Conservation (phyloP, 2,113 vertebrate species). For the Leptobrachium leishanense region DNA sequence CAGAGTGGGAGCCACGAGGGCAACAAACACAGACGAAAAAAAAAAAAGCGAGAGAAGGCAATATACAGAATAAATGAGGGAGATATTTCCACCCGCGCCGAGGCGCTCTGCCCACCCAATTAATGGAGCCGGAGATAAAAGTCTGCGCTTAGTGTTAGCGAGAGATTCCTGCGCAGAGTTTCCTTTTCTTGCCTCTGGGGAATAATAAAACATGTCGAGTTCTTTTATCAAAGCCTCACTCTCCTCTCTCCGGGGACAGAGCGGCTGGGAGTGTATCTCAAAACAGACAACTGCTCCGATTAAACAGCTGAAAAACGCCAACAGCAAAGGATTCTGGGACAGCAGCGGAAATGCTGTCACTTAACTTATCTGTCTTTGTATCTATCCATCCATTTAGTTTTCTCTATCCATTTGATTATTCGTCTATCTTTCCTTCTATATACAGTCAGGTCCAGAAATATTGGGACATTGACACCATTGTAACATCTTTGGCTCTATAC, state of each 20-base stretch:
- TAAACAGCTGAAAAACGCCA: slow-evolving; percentile 9
- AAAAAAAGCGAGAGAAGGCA: too few relatives aligned
- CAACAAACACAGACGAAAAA: too few relatives aligned
- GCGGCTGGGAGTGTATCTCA: slow-evolving; percentile 13
- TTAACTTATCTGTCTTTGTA: neutral
- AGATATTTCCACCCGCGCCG: neutral
- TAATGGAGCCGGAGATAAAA: slow-evolving; percentile 31
- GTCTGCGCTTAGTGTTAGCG: slow-evolving; percentile 25
- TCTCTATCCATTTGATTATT: too few relatives aligned
- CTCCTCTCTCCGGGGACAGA: slow-evolving; percentile 7
- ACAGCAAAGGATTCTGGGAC: neutral
- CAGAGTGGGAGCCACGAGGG: too few relatives aligned
- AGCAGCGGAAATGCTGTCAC: neutral
- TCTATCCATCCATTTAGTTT: too few relatives aligned
- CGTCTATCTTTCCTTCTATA: too few relatives aligned
- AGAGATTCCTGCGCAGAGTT: slow-evolving; percentile 39
- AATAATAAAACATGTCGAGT: slow-evolving; percentile 41
- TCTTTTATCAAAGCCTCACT: slow-evolving; percentile 40
- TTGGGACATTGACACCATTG: too few relatives aligned
- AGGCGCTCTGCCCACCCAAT: slow-evolving; percentile 34
- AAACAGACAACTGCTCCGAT: slow-evolving; percentile 33
- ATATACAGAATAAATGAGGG: too few relatives aligned
- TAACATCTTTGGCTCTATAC: too few relatives aligned
- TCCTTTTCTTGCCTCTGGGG: slow-evolving; percentile 30
- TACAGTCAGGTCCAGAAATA: too few relatives aligned